These are phyloP conservation scores for Oscheius sp. DNA, from an alignment of 2,888 invertebrate genomes.

Conservation along the genomic window DNA sequence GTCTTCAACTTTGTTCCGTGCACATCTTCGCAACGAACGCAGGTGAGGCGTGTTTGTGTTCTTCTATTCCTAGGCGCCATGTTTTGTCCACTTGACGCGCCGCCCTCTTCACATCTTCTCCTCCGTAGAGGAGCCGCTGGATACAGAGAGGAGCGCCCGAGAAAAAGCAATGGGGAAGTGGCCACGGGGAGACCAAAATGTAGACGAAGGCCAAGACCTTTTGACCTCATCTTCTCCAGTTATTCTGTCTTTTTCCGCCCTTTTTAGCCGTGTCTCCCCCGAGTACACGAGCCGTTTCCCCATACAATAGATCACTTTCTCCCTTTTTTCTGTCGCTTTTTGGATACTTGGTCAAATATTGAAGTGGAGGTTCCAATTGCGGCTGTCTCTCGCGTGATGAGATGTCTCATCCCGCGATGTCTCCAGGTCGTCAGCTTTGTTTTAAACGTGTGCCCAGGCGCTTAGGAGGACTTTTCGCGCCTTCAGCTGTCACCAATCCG, in stretches of 20 bases:
- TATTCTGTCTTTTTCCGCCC: too few species aligned
- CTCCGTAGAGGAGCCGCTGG: not conserved
- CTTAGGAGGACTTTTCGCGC: slow-evolving; percentile 28
- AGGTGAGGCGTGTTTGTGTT: slow-evolving; percentile 43
- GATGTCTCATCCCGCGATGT: not conserved
- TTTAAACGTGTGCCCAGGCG: slow-evolving; percentile 28
- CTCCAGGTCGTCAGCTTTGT: slow-evolving; percentile 25
- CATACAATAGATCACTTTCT: too few species aligned
- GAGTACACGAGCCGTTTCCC: too few species aligned
- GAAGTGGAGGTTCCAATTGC: too few species aligned
- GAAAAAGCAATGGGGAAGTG: too few species aligned
- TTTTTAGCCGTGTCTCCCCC: too few species aligned
- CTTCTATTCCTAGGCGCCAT: slow-evolving; percentile 33
- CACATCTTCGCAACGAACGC: slow-evolving; percentile 64
- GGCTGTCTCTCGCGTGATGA: not conserved
- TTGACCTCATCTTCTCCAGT: too few species aligned
- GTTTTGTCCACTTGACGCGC: slow-evolving; percentile 36
- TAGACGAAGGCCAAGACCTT: too few species aligned
- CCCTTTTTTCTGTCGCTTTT: too few species aligned
- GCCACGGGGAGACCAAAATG: too few species aligned
- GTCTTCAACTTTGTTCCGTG: slow-evolving; percentile 61
- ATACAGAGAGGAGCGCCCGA: too few species aligned
- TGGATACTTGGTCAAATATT: too few species aligned
- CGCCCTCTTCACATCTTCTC: slow-evolving; percentile 31
- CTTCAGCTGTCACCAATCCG: slow-evolving; percentile 36